These are phyloP conservation scores for Stegostoma tigrinum DNA, from an alignment of 2,113 vertebrate genomes.

Conservation along the genomic window DNA sequence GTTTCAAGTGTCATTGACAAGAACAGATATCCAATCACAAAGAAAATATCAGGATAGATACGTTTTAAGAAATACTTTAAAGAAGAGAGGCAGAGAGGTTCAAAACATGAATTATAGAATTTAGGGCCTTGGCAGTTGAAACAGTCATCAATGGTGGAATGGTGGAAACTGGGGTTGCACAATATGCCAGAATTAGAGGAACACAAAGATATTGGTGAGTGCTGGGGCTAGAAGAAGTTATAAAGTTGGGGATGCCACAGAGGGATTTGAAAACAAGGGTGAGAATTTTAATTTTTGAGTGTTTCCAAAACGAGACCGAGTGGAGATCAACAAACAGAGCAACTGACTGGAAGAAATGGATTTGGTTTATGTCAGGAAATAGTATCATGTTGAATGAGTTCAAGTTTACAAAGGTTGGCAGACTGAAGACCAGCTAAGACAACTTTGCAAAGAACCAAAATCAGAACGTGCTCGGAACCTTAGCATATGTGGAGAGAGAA, in stretches of 20 bases:
- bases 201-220: neutral
- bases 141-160: neutral
- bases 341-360: neutral
- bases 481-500: no score
- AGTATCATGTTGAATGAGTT: neutral
- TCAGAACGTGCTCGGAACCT: no score
- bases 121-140: neutral
- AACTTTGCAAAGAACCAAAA: no score
- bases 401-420: neutral
- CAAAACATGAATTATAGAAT: neutral
- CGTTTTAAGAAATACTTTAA: neutral
- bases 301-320: neutral
- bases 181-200: neutral
- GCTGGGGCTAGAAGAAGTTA: neutral
- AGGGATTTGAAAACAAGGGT: neutral
- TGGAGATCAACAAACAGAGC: neutral
- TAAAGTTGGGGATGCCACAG: neutral
- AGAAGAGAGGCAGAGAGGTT: neutral
- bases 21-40: neutral
- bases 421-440: neutral
- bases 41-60: neutral
- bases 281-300: neutral
- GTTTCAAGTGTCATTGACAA: neutral
- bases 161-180: neutral
- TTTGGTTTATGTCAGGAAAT: neutral